These are phyloP conservation scores for Spongilla lacustris DNA, from an alignment of 37 sponge, comb jelly and placozoan genomes.

Conservation along the genomic window DNA sequence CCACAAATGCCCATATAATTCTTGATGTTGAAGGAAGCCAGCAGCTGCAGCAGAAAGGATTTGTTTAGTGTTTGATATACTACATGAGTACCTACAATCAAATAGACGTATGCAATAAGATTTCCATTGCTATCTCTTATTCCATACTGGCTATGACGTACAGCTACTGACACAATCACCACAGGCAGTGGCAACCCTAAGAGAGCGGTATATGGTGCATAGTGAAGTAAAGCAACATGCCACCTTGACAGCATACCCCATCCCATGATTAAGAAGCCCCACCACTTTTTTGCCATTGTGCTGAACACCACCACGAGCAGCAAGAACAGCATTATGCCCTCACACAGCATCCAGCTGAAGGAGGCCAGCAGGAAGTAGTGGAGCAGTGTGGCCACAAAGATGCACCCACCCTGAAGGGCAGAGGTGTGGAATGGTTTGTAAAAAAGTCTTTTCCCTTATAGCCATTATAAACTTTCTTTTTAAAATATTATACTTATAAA, in stretches of 20 bases:
- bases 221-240: too few species aligned
- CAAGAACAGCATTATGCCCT: slow-evolving; percentile 48
- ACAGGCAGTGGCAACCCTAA: slow-evolving; percentile 46
- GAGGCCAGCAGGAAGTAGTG: slow-evolving; percentile 38
- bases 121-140: slow-evolving; percentile 15
- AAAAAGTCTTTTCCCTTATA: too few species aligned
- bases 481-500: too few species aligned
- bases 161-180: slow-evolving; percentile 55
- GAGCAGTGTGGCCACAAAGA: not conserved
- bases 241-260: slow-evolving; percentile 35
- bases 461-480: not conserved
- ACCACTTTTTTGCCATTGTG: slow-evolving; percentile 23
- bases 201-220: not conserved
- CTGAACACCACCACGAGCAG: slow-evolving; percentile 58
- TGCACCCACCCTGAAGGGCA: slow-evolving; percentile 6
- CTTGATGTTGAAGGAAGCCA: slow-evolving; percentile 60
- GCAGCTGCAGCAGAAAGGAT: slow-evolving; percentile 43
- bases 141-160: slow-evolving; percentile 32
- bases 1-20: slow-evolving; percentile 65
- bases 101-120: not conserved
- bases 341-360: slow-evolving; percentile 56
- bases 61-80: too few species aligned
- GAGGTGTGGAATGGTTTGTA: not conserved
- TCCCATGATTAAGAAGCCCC: slow-evolving; percentile 46
- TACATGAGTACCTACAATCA: too few species aligned